These are phyloP conservation scores for Hipparchia semele DNA, from an alignment of 2,888 invertebrate genomes.

Conservation along the genomic window DNA sequence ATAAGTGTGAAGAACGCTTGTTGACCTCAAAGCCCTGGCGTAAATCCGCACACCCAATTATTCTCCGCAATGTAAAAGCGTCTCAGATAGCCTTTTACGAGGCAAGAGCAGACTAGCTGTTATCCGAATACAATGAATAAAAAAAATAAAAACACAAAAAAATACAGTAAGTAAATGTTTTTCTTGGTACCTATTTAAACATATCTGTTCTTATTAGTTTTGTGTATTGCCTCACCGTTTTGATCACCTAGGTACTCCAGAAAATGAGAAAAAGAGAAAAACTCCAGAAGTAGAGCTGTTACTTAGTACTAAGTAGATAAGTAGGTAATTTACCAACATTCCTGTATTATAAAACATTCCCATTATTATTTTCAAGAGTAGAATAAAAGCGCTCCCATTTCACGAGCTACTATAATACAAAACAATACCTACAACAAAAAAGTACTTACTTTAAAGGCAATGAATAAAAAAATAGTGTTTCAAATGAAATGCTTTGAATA, in stretches of 20 bases:
- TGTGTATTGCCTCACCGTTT: not conserved
- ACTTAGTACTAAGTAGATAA: not conserved
- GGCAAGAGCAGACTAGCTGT: not conserved
- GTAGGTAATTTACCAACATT: constrained; percentile 5
- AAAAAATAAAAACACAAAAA: too few relatives aligned
- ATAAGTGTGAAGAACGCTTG: constrained; percentile 15
- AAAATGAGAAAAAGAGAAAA: not conserved
- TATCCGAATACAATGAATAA: not conserved
- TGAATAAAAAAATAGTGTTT: constrained; percentile 11
- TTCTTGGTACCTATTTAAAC: too few relatives aligned
- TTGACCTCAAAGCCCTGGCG: constrained; percentile 25
- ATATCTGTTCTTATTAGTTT: not conserved
- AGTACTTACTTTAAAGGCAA: constrained; percentile 6
- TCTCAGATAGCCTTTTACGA: constrained; percentile 24
- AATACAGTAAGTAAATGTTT: too few relatives aligned
- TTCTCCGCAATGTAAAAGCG: constrained; percentile 28
- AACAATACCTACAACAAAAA: constrained; percentile 25
- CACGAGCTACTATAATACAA: constrained; percentile 32
- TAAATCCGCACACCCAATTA: constrained; percentile 33
- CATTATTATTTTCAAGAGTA: constrained; percentile 34
- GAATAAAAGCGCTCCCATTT: constrained; percentile 31
- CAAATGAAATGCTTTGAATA: constrained; percentile 1
- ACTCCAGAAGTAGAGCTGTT: too few relatives aligned
- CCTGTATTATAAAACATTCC: constrained; percentile 33
- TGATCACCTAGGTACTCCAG: not conserved